Evolutionary conservation across 2,888 invertebrate species (phyloP).

Genomic region (Malthinus flaveolus): DNA sequence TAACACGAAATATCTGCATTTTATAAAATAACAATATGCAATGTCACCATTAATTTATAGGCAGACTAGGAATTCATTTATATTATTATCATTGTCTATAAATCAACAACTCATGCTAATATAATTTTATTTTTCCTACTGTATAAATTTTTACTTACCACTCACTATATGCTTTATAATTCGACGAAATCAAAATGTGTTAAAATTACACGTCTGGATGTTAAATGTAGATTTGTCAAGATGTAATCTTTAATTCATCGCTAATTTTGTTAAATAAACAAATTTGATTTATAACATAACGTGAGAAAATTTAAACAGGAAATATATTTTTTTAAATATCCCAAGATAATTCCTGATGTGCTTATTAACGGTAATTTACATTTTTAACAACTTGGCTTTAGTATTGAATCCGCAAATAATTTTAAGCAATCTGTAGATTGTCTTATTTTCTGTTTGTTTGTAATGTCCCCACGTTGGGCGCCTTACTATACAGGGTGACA

Average conservation of each 20-base stretch:
- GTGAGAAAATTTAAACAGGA: conserved; percentile 5
- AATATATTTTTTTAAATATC: conserved; percentile 1
- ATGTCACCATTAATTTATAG: conserved; percentile 47
- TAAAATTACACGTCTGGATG: conserved; percentile 6
- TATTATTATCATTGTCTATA: conserved; percentile 42
- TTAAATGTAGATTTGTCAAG: not conserved
- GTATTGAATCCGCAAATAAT: too few relatives aligned
- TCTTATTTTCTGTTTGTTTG: too few relatives aligned
- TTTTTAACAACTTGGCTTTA: too few relatives aligned
- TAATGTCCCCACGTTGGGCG: too few relatives aligned
- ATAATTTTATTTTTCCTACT: conserved; percentile 1
- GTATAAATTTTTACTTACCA: conserved; percentile 1
- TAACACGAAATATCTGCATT: conserved; percentile 47
- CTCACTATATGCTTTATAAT: too few relatives aligned
- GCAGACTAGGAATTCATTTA: conserved; percentile 46
- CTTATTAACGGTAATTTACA: too few relatives aligned
- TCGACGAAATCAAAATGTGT: conserved; percentile 2
- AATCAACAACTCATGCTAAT: conserved; percentile 29
- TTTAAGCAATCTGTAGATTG: too few relatives aligned
- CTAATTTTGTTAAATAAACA: conserved; percentile 1
- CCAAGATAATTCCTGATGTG: too few relatives aligned
- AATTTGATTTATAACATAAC: conserved; percentile 1
- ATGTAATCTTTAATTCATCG: not conserved
- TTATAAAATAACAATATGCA: conserved; percentile 45
- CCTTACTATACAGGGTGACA: too few relatives aligned